phyloP scores from a whole-genome alignment of 2,888 invertebrate species.

The Ennomos erosarius region DNA sequence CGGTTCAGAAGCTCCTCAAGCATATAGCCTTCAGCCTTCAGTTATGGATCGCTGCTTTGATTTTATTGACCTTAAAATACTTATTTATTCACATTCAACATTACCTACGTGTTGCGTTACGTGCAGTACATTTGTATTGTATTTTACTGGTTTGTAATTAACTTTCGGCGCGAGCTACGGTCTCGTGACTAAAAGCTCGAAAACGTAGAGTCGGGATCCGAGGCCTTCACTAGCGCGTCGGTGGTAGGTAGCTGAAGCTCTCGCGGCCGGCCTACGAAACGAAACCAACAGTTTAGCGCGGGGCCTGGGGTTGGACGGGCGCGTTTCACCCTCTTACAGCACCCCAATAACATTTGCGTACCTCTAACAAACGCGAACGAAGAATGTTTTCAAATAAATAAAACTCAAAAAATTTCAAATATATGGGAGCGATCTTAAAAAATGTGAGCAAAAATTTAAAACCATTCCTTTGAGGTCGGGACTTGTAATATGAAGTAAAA shows the following conservation, averaged over 20 bases:
- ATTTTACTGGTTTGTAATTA: too few relatives aligned
- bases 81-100: too few relatives aligned
- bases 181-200: neutral
- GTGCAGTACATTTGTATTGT: too few relatives aligned
- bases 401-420: constrained; percentile 26
- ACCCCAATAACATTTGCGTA: constrained; percentile 33
- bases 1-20: too few relatives aligned
- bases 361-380: constrained; percentile 30
- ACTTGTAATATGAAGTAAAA: constrained; percentile 41
- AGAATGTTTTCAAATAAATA: constrained; percentile 22
- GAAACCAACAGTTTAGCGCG: constrained; percentile 39
- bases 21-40: too few relatives aligned
- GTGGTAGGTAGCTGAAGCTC: constrained; percentile 16
- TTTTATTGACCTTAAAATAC: too few relatives aligned
- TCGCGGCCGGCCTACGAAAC: constrained; percentile 16
- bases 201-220: constrained; percentile 1
- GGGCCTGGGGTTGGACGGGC: constrained; percentile 30
- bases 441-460: constrained; percentile 25
- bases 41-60: too few relatives aligned
- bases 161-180: too few relatives aligned
- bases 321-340: constrained; percentile 14
- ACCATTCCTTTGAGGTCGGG: constrained; percentile 32
- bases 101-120: too few relatives aligned
- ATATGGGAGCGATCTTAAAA: constrained; percentile 18
- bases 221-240: constrained; percentile 33